Evolutionary conservation across 2,888 invertebrate species (phyloP), one percentile per base, ranked within the genome.

Genomic region (Phaonia tiefii): DNA sequence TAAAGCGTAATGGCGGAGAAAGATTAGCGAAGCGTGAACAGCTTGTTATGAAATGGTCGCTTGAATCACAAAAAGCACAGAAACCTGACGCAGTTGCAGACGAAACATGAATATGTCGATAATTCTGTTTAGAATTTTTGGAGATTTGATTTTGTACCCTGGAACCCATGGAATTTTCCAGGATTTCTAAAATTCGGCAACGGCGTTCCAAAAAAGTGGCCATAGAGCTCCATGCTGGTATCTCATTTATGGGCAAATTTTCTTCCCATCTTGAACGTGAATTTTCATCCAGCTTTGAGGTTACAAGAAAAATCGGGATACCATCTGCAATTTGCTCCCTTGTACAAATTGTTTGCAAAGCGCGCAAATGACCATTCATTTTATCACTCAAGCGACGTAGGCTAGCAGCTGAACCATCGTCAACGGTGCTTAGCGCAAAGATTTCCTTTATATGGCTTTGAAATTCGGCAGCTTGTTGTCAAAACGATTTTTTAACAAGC

Each of bases 401-500:
- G 37, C 75, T 49, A 63, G 8, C 46, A 8, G 78, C 58, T 22
- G 78, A 79, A 49, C 73, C 78, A 22, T 26, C 75, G 31, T 75
- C 70, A 37, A 82, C 73, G 1, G 13, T 37, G 17, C 75, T 79
- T 8, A 83, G 42, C 13, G 76, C 75, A 20, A 84, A 83, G 20
- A 83, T 79, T 17, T 81, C 79, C 49, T 78, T 84, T 10, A 83
- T 78, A 42, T 84, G 83, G 13, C 56, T 63, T 78, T 83, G 83
- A 85, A 85, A 54, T 65, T 83, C 8, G 75, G 44, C 20, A 83
- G 54, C 63, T 84, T 83, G 74, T 74, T 81, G 66, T 81, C 71
- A 69, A 83, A 83, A n/a, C 83, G 66, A 54, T 83, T 77, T 46
- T 70, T 80, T 8, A 82, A 65, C 46, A 80, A 75, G 10, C 67